phyloP scores from a whole-genome alignment of 1,140 invertebrate species.

The Anastatus disparis region DNA sequence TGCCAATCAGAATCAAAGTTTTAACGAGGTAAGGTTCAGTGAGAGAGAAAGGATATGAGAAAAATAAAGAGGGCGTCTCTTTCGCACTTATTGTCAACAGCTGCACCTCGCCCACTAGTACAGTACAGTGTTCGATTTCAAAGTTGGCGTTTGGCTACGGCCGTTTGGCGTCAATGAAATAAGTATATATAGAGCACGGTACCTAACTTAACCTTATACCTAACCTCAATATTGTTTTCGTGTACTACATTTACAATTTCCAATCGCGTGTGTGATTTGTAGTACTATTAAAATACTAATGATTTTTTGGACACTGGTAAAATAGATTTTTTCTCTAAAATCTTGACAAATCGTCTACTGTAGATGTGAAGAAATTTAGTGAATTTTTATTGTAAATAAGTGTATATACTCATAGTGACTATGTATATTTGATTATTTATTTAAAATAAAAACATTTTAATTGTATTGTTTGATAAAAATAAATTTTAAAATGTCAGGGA shows the following conservation, averaged over 20 bases:
- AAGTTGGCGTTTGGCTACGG: too few species aligned
- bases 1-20: too few species aligned
- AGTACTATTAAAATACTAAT: not conserved
- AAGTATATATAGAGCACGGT: not conserved
- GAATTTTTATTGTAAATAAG: not conserved
- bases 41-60: too few species aligned
- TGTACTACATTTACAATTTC: conserved; percentile 2
- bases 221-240: conserved; percentile 22
- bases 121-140: too few species aligned
- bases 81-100: too few species aligned
- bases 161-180: conserved; percentile 32
- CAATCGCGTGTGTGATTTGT: not conserved
- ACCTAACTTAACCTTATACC: conserved; percentile 19
- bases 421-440: conserved; percentile 26
- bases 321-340: not conserved
- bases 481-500: conserved; percentile 50
- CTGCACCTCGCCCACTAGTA: not conserved
- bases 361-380: not conserved
- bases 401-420: not conserved
- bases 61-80: too few species aligned
- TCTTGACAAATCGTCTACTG: not conserved
- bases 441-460: not conserved
- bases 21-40: too few species aligned
- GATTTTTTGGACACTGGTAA: not conserved
- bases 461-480: not conserved